phyloP scores from a whole-genome alignment of 2,888 invertebrate genomes.

The Netelia melanura region DNA sequence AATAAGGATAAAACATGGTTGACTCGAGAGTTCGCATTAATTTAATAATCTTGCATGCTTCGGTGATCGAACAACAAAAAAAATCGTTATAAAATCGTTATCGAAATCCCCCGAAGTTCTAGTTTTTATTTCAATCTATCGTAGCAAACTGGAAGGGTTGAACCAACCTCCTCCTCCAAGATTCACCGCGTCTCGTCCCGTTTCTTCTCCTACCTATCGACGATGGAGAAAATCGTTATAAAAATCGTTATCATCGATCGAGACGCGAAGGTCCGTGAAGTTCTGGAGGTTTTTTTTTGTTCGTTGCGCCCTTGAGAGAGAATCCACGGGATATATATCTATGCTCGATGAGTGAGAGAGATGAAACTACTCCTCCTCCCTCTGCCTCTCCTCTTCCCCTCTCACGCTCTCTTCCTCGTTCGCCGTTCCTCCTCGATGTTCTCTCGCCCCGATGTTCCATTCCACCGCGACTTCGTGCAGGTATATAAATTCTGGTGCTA shows the following conservation, averaged over 20 bases:
- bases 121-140: too few relatives aligned
- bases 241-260: slow-evolving; percentile 45
- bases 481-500: slow-evolving; percentile 85
- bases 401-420: slow-evolving; percentile 49
- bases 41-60: too few relatives aligned
- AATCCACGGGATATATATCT: slow-evolving; percentile 62
- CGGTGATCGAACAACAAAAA: too few relatives aligned
- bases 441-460: slow-evolving; percentile 71
- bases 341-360: slow-evolving; percentile 64
- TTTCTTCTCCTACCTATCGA: neutral
- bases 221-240: slow-evolving; percentile 15
- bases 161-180: too few relatives aligned
- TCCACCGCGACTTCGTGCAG: slow-evolving; percentile 82
- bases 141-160: too few relatives aligned
- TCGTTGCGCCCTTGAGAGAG: slow-evolving; percentile 62
- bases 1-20: too few relatives aligned
- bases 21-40: too few relatives aligned
- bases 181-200: neutral
- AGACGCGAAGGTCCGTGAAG: slow-evolving; percentile 23
- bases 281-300: slow-evolving; percentile 53
- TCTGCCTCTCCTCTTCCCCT: slow-evolving; percentile 52
- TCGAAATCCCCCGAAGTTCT: too few relatives aligned
- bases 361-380: slow-evolving; percentile 29
- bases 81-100: too few relatives aligned
- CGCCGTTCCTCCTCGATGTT: slow-evolving; percentile 58